Conservation (phyloP, 2,797 vertebrate species). For the Alosa sapidissima region DNA sequence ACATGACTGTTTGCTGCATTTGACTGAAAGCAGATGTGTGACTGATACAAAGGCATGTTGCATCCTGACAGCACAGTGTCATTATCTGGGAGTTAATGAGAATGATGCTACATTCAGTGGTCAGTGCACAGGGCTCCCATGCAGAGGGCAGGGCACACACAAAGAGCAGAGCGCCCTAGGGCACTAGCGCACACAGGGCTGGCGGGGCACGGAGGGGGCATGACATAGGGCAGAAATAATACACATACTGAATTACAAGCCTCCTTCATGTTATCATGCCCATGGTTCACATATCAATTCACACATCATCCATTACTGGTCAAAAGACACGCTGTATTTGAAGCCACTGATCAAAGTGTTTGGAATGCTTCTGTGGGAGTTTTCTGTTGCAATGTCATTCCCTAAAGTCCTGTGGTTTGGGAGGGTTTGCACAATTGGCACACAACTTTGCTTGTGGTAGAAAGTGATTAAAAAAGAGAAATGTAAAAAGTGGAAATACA, state of each 20-base stretch:
- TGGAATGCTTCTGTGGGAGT: constrained; percentile 1
- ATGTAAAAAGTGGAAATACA: background rate
- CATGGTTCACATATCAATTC: background rate
- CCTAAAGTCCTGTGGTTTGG: constrained; percentile 2
- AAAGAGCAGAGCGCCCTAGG: too few relatives aligned
- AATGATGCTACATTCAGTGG: too few relatives aligned
- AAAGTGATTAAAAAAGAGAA: background rate
- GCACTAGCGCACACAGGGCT: background rate
- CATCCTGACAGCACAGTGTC: background rate
- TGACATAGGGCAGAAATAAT: constrained; percentile 11
- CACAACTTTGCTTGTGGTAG: background rate
- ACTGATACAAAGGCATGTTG: background rate
- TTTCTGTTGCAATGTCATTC: background rate
- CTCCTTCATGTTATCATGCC: background rate
- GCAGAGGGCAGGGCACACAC: too few relatives aligned
- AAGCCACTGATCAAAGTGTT: constrained; percentile 16
- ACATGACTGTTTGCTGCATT: background rate
- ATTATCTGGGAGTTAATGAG: background rate
- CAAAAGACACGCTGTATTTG: background rate
- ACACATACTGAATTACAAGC: background rate
- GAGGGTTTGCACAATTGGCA: background rate
- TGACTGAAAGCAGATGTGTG: background rate
- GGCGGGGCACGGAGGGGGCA: background rate
- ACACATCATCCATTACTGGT: background rate
- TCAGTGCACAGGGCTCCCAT: too few relatives aligned